Evolutionary conservation across 2,888 invertebrate species (phyloP), one percentile per base, ranked within the genome.

Genomic region (Nomada fucata): DNA sequence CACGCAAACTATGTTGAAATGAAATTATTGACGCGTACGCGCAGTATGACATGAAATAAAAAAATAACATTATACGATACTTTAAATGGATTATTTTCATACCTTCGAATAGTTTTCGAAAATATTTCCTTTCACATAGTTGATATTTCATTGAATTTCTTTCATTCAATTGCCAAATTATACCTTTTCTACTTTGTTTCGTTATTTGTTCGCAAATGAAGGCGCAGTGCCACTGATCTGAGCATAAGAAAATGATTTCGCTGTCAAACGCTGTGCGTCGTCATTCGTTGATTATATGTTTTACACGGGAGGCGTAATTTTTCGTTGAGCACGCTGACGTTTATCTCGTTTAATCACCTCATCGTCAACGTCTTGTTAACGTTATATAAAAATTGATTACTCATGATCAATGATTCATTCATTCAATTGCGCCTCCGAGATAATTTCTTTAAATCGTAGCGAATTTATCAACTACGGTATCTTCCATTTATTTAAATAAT

Each of bases 1-100:
- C 88, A 85, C 74, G 84, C 84, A 11, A 88, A 79, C 74, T 59
- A 50, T 36, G 60, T 73, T 55, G 36, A 61, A 79, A 57, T 61
- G 20, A 42, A 74, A 79, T 76, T 53, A 44, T 63, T 76, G 13
- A 53, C 53, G 29, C 13, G 26, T 47, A 36, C 10, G n/a, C 0
- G 52, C 23, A 0, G 20, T 59, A 5, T 15, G 23, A 52, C 68
- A 26, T 11, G 7, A 42, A 42, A 26, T 13, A 23, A 23, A 36
- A 29, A 36, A n/a, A 18, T 29, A 59, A 18, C 9, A 26, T 18
- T 29, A 9, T 18, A 36, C n/a, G 29, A 60, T 36, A 15, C 47
- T 47, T 47, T 36, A 36, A 36, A 36, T 36, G 36, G 7, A 36
- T 36, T 36, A 36, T 50, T 50, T 50, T 1, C 13, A 50, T 26